phyloP scores from a whole-genome alignment of 2,888 invertebrate species.

The Notodonta ziczac region DNA sequence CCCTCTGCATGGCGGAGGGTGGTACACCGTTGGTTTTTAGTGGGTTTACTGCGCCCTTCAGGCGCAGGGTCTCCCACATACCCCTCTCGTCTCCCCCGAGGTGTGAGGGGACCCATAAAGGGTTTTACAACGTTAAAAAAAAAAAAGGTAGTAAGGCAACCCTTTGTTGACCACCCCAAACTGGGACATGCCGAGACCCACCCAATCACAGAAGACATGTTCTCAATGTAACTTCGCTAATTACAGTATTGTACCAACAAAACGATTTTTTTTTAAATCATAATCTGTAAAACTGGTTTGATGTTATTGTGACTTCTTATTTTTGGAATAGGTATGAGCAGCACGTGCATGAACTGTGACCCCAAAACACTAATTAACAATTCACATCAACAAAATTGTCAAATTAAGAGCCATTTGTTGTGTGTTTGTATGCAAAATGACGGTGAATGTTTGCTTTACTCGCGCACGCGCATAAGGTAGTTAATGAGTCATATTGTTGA shows the following conservation, averaged over 20 bases:
- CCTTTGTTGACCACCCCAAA: too few species aligned
- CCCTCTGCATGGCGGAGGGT: too few species aligned
- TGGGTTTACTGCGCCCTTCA: too few species aligned
- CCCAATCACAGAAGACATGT: too few species aligned
- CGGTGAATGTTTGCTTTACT: constrained; percentile 12
- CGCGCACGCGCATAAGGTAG: constrained; percentile 34
- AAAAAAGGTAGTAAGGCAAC: too few species aligned
- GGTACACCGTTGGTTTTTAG: too few species aligned
- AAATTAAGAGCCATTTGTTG: constrained; percentile 51
- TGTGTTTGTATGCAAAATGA: constrained; percentile 50
- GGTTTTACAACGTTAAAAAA: too few species aligned
- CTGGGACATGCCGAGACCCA: too few species aligned
- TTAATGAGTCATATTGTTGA: constrained; percentile 40
- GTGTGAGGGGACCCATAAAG: too few species aligned
- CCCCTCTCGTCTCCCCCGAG: too few species aligned
- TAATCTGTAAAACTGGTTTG: neutral
- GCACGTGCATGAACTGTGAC: constrained; percentile 17
- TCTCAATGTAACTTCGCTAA: neutral
- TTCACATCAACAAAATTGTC: constrained; percentile 29
- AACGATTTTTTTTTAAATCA: neutral
- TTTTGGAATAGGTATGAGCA: neutral
- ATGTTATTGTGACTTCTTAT: neutral
- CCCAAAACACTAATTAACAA: constrained; percentile 9
- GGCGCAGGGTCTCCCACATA: too few species aligned
- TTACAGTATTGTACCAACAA: neutral